Conservation (phyloP, 2,888 invertebrate genomes). For the Pilophorus perplexus region DNA sequence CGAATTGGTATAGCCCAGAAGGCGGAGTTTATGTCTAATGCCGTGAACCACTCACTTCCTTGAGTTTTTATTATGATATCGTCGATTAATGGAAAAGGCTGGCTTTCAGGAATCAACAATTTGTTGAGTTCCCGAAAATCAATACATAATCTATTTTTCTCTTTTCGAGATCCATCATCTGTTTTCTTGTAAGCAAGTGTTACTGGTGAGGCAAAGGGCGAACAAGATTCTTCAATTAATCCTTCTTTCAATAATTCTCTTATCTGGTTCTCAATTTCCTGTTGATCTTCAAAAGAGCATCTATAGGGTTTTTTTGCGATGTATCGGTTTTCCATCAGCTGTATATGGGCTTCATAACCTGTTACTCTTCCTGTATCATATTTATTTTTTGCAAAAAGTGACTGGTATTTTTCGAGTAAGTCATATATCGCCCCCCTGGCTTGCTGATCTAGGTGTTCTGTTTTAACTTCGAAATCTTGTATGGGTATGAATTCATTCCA, state of each 20-base stretch:
- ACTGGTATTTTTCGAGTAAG: constrained; percentile 11
- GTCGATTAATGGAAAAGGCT: constrained; percentile 41
- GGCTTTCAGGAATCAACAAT: constrained; percentile 29
- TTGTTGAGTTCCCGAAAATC: constrained; percentile 15
- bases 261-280: constrained; percentile 39
- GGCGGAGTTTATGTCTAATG: constrained; percentile 45
- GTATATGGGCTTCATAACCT: constrained; percentile 26
- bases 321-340: constrained; percentile 31
- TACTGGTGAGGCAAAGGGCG: too few relatives aligned
- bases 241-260: neutral
- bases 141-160: neutral
- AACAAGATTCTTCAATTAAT: constrained; percentile 2
- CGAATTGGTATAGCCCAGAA: constrained; percentile 45
- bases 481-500: constrained; percentile 15
- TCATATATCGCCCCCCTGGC: constrained; percentile 11
- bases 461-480: neutral
- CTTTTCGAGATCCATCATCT: neutral
- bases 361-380: neutral
- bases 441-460: neutral
- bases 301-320: constrained; percentile 33
- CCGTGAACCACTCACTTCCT: constrained; percentile 43
- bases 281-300: constrained; percentile 36
- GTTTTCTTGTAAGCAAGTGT: constrained; percentile 10
- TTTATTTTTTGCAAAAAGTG: neutral
- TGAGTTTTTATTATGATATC: constrained; percentile 33